Conservation (phyloP, 2,113 vertebrate species). For the Antennarius striatus region DNA sequence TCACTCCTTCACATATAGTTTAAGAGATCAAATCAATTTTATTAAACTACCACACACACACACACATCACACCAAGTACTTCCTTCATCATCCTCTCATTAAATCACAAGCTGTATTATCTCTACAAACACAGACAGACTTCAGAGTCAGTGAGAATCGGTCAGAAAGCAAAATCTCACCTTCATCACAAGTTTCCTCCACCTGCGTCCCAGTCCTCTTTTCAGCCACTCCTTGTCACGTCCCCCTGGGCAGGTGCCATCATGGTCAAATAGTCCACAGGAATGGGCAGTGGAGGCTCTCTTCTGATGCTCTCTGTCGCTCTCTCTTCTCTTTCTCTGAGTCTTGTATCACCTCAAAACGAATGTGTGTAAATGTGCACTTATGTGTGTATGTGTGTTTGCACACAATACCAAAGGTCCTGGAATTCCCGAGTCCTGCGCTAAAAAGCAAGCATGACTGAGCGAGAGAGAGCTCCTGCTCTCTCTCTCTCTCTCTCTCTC, state of each 20-base stretch:
- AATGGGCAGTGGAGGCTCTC: constrained; percentile 38
- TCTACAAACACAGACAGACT: constrained; percentile 23
- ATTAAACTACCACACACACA: neutral
- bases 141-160: constrained; percentile 1
- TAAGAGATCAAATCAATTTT: neutral
- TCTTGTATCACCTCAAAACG: constrained; percentile 35
- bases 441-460: constrained; percentile 56
- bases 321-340: constrained; percentile 23
- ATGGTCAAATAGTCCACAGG: constrained; percentile 65
- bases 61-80: constrained; percentile 1
- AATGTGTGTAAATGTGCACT: constrained; percentile 16
- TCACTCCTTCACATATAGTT: constrained; percentile 4
- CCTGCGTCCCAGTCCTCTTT: constrained; percentile 36
- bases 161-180: constrained; percentile 58
- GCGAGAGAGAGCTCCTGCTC: constrained; percentile 17
- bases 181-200: constrained; percentile 48
- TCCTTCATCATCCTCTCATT: constrained; percentile 3
- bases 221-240: constrained; percentile 48
- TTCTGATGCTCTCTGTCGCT: constrained; percentile 18
- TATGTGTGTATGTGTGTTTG: constrained; percentile 3
- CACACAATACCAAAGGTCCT: constrained; percentile 68
- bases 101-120: neutral
- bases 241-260: constrained; percentile 69
- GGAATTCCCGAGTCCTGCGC: constrained; percentile 71
- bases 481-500: constrained; percentile 49